A percentile compares a stretch with the other conserved stretches of the same genome.
phyloP scores from a whole-genome alignment of 2,797 vertebrate species.

The Liparis tanakae region DNA sequence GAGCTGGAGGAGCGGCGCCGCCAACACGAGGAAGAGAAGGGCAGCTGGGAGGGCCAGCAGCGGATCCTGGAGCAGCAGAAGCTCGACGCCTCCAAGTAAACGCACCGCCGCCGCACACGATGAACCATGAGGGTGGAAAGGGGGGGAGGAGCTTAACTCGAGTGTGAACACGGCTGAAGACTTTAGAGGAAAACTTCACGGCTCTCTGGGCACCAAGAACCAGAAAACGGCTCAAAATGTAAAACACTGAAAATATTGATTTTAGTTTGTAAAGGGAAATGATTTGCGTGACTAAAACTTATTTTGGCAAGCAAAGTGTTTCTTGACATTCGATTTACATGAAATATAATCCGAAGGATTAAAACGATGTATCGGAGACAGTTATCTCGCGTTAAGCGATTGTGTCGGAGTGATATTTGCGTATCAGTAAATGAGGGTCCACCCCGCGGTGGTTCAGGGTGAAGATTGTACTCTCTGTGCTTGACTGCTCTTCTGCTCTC shows the following conservation, averaged over 20 bases:
- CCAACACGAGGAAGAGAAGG: conserved; percentile 91
- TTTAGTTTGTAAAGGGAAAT: background rate
- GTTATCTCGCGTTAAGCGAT: too few relatives aligned
- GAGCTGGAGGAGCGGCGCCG: conserved; percentile 95
- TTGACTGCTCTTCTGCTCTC: conserved; percentile 5
- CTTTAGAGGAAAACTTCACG: background rate
- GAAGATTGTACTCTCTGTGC: background rate
- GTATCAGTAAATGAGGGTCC: background rate
- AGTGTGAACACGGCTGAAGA: too few relatives aligned
- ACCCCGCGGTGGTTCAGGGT: background rate
- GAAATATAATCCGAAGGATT: too few relatives aligned
- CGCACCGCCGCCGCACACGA: background rate
- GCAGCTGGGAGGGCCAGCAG: conserved; percentile 91
- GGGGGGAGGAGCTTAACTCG: too few relatives aligned
- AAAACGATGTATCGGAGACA: too few relatives aligned
- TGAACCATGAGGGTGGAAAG: background rate
- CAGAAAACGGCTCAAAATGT: background rate
- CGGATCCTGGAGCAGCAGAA: conserved; percentile 95
- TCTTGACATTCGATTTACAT: too few relatives aligned
- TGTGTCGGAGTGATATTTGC: background rate
- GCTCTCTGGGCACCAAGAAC: background rate
- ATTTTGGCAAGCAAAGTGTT: too few relatives aligned
- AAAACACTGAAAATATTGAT: background rate
- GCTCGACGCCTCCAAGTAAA: conserved; percentile 88
- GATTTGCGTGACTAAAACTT: too few relatives aligned